Evolutionary conservation across 2,797 vertebrate genomes (phyloP), one percentile per base, ranked within the genome.

Genomic region (Holocentrus rufus): DNA sequence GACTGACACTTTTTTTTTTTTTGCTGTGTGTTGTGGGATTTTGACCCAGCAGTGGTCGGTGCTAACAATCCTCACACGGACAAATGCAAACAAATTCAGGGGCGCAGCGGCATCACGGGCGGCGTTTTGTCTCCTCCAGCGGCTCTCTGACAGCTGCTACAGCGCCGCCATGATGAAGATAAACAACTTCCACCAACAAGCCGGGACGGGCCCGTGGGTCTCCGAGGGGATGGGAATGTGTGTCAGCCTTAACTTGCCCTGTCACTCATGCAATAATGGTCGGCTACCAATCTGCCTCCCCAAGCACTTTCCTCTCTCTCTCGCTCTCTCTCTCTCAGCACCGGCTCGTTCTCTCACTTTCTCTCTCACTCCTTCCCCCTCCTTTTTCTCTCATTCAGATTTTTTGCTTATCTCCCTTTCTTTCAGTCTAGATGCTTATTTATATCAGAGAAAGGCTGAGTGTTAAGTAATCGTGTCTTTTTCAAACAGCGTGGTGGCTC

Each of bases 101-200:
- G n/a, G n/a, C n/a, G n/a, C n/a, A n/a, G n/a, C n/a, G n/a, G n/a
- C n/a, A 34, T 7, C 2, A 58, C 47, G 50, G 62, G 66, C 66
- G 5, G n/a, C 27, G 27, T 27, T 67, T 39, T 0, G 27, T 50
- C 22, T 73, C 36, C 66, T 60, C 72, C 0, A 31, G 58, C 50
- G 30, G 50, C 69, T 42, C 56, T 70, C 67, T 76, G 83, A 73
- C 80, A 81, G 83, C 76, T 72, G 69, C 71, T 78, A 3, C 30
- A 59, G 54, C 23, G 39, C 47, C 0, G 36, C 63, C 65, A 1
- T 50, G 81, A 82, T 79, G 67, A 68, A 81, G 84, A 81, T 50
- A 62, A 85, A 77, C 65, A 62, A 1, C 22, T 74, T 64, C 7
- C 47, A 22, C 42, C 1, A 7, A 31, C 44, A n/a, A 49, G 67